A percentile compares a stretch with the other conserved stretches of the same genome.
phyloP scores from a whole-genome alignment of 2,797 vertebrate genomes.

The Xenentodon cancila region DNA sequence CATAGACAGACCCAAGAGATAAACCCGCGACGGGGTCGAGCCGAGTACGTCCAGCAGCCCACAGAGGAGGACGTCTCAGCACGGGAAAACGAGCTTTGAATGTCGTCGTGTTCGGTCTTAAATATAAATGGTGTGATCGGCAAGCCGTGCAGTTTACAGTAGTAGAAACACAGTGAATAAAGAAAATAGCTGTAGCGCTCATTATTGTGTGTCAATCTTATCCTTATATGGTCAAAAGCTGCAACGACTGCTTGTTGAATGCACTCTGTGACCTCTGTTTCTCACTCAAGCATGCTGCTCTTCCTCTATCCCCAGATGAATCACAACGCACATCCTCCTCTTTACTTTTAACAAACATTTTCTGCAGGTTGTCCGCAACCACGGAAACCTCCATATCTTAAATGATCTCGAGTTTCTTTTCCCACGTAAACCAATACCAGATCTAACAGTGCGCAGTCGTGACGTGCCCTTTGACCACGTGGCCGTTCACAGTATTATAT shows the following conservation, averaged over 20 bases:
- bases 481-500: not conserved
- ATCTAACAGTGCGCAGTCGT: no score
- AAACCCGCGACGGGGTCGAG: constrained; percentile 57
- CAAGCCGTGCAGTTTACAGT: not conserved
- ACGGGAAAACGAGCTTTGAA: constrained; percentile 21
- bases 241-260: constrained; percentile 10
- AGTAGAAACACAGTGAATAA: constrained; percentile 3
- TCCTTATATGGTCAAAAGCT: constrained; percentile 12
- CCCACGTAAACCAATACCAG: not conserved
- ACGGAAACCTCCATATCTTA: not conserved
- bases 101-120: constrained; percentile 37
- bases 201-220: not conserved
- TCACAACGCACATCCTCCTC: constrained; percentile 19
- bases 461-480: no score
- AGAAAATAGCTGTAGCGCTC: not conserved
- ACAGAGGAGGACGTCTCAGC: constrained; percentile 7
- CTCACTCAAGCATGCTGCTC: constrained; percentile 38
- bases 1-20: constrained; percentile 96
- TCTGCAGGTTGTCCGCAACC: not conserved
- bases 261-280: constrained; percentile 8
- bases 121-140: constrained; percentile 12
- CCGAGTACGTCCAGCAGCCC: not conserved
- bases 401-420: not conserved
- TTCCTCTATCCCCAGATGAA: constrained; percentile 5
- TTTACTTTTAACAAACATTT: not conserved